Conservation (phyloP, 2,797 vertebrate species). For the Macroramphosus scolopax region DNA sequence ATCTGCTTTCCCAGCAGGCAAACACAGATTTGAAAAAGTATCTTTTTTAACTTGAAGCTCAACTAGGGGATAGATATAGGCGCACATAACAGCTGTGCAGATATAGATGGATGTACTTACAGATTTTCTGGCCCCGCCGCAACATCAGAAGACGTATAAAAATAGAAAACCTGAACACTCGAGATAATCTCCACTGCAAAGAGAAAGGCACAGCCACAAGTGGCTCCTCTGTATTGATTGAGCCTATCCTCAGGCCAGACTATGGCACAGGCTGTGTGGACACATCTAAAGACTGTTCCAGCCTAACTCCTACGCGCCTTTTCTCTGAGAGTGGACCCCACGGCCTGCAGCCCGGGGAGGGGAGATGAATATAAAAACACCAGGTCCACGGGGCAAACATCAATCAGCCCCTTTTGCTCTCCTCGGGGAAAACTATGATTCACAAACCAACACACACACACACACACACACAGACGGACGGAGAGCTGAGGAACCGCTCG, state of each 20-base stretch:
- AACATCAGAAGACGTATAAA: slow-evolving; percentile 47
- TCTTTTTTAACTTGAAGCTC: slow-evolving; percentile 22
- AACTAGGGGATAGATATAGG: slow-evolving; percentile 23
- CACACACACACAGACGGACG: slow-evolving; percentile 48
- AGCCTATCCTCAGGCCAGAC: slow-evolving; percentile 63
- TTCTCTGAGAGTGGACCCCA: slow-evolving; percentile 62
- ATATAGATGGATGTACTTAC: slow-evolving; percentile 35
- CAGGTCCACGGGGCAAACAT: slow-evolving; percentile 72
- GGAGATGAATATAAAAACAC: slow-evolving; percentile 71
- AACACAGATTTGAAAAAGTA: slow-evolving; percentile 4
- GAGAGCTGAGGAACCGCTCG: slow-evolving; percentile 49
- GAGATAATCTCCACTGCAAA: slow-evolving; percentile 51
- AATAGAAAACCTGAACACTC: slow-evolving; percentile 58
- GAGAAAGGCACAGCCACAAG: slow-evolving; percentile 52
- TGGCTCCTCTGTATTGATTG: slow-evolving; percentile 63
- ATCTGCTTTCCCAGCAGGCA: not conserved
- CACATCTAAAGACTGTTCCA: slow-evolving; percentile 71
- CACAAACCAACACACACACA: too few species aligned
- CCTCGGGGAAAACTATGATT: slow-evolving; percentile 63
- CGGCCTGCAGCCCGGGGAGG: slow-evolving; percentile 67
- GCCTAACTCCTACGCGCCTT: slow-evolving; percentile 67
- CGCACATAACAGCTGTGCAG: slow-evolving; percentile 2
- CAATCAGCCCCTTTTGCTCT: slow-evolving; percentile 64
- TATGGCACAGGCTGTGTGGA: slow-evolving; percentile 62
- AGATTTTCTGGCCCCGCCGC: slow-evolving; percentile 37